phyloP scores from a whole-genome alignment of 2,888 invertebrate species.

The Craniophora ligustri region DNA sequence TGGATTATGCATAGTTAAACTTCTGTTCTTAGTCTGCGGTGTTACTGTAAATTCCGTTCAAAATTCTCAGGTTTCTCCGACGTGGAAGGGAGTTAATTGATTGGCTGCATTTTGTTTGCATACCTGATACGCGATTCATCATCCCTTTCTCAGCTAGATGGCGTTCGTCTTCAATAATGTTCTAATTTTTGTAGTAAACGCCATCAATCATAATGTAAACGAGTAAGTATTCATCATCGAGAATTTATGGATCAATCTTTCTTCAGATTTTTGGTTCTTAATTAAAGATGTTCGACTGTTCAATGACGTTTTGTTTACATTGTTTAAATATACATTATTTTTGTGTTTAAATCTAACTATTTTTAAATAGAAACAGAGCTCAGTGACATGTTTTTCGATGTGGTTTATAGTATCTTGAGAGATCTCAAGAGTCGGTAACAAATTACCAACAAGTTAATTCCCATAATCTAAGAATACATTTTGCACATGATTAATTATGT shows the following conservation, averaged over 20 bases:
- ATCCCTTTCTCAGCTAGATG: conserved; percentile 56
- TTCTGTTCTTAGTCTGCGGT: background rate
- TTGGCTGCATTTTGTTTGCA: conserved; percentile 77
- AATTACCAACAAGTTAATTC: no score
- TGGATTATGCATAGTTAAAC: conserved; percentile 1
- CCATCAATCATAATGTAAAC: conserved; percentile 47
- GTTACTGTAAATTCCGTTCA: conserved; percentile 6
- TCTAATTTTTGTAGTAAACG: conserved; percentile 46
- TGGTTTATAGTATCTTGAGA: no score
- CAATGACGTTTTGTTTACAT: no score
- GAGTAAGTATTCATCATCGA: conserved; percentile 35
- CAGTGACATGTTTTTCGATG: no score
- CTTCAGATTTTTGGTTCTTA: background rate
- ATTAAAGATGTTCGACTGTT: background rate
- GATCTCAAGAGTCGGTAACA: no score
- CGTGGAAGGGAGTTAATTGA: conserved; percentile 65
- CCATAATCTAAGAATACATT: no score
- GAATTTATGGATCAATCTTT: conserved; percentile 30
- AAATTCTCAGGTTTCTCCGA: conserved; percentile 60
- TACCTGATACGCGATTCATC: conserved; percentile 80
- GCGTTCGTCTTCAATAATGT: conserved; percentile 27
- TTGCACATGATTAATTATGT: no score
- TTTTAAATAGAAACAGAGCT: no score
- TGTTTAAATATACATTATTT: no score
- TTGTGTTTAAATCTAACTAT: no score